Conservation (phyloP, 2,113 vertebrate genomes). For the Clarias magur region DNA sequence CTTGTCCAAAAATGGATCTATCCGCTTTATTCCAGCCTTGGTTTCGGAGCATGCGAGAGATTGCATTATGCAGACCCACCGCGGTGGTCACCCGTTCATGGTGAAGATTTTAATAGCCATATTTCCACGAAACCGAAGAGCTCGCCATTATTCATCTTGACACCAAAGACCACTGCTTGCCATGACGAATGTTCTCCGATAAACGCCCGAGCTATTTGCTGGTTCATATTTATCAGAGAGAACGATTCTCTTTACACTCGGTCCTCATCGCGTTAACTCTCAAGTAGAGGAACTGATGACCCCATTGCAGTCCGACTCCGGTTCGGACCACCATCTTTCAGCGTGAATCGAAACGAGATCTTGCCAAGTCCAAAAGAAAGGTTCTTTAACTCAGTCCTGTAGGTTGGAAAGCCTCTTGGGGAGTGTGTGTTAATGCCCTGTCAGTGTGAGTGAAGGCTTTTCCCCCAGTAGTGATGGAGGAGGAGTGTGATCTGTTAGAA, state of each 20-base stretch:
- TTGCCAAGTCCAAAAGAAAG: neutral
- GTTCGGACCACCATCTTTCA: constrained; percentile 4
- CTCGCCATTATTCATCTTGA: constrained; percentile 70
- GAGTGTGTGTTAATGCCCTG: constrained; percentile 2
- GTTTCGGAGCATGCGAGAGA: constrained; percentile 60
- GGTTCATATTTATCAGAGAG: constrained; percentile 46
- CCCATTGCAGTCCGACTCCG: neutral
- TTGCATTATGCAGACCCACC: constrained; percentile 1
- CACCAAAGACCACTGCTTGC: constrained; percentile 64
- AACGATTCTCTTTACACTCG: constrained; percentile 3
- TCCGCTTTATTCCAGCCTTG: constrained; percentile 28
- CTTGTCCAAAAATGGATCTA: neutral
- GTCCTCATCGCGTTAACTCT: neutral
- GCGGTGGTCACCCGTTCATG: constrained; percentile 71
- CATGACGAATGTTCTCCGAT: constrained; percentile 68
- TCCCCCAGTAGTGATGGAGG: neutral
- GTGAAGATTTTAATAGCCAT: constrained; percentile 74
- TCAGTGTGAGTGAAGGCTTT: neutral
- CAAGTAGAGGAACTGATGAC: neutral
- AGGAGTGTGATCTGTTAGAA: neutral
- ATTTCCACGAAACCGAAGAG: constrained; percentile 74
- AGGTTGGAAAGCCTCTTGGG: neutral
- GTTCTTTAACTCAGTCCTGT: neutral
- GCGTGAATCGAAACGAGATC: neutral
- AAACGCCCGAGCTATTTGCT: constrained; percentile 55